Percentiles rank a stretch among this genome's conserved stretches.
These are phyloP conservation scores for Melanostoma mellinum DNA, from an alignment of 2,888 invertebrate genomes.

Conservation along the genomic window DNA sequence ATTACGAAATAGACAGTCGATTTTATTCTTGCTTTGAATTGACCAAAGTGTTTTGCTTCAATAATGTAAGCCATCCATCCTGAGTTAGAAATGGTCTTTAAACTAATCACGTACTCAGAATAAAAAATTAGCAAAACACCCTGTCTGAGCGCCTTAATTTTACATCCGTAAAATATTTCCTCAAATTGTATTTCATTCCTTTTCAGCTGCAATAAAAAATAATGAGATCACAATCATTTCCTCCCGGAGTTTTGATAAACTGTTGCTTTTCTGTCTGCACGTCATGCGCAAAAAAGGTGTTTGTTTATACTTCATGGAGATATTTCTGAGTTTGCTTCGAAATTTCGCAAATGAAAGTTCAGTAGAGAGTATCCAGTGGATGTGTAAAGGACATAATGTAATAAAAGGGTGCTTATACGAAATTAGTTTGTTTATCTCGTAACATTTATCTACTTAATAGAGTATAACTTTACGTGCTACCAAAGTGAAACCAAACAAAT, in stretches of 20 bases:
- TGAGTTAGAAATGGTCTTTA: too few species aligned
- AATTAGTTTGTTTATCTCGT: not conserved
- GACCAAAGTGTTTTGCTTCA: too few species aligned
- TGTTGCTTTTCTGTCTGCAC: conserved; percentile 48
- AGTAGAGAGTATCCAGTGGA: conserved; percentile 44
- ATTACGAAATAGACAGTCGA: too few species aligned
- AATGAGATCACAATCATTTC: not conserved
- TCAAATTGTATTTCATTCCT: too few species aligned
- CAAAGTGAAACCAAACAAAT: conserved; percentile 65
- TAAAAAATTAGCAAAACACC: too few species aligned
- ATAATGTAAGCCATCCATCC: too few species aligned
- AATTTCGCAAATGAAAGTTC: conserved; percentile 10
- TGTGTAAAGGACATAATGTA: conserved; percentile 17
- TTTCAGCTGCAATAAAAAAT: not conserved
- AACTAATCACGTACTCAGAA: too few species aligned
- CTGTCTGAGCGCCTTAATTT: too few species aligned
- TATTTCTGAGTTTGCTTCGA: not conserved
- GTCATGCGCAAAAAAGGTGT: conserved; percentile 26
- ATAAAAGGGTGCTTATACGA: conserved; percentile 14
- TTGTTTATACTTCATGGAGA: not conserved
- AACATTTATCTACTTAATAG: conserved; percentile 20
- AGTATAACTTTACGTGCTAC: conserved; percentile 23
- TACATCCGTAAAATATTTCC: too few species aligned
- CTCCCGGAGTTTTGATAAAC: conserved; percentile 25
- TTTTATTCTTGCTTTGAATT: too few species aligned